A percentile compares a stretch with the other conserved stretches of the same genome.
Conservation (phyloP, 2,113 vertebrate genomes). For the Elaphurus davidianus region DNA sequence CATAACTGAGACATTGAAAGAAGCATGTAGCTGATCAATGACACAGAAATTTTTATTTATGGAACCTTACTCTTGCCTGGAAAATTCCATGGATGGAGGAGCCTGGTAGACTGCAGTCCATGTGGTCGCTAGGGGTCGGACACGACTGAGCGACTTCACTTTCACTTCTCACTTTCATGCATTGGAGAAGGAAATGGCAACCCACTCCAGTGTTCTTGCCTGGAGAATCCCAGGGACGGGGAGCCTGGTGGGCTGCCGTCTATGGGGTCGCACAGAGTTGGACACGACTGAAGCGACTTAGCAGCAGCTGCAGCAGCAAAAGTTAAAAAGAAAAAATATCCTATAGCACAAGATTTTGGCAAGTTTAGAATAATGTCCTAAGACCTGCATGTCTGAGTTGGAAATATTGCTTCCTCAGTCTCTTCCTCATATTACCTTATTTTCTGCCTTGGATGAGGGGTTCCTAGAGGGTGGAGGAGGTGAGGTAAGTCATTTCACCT, state of each 20-base stretch:
- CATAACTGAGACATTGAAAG: background rate
- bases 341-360: background rate
- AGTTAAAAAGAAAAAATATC: background rate
- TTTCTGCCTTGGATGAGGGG: background rate
- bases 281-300: too few species aligned
- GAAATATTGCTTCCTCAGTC: background rate
- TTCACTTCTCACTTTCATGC: too few species aligned
- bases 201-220: too few species aligned
- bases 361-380: background rate
- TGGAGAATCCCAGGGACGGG: too few species aligned
- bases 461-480: accelerated
- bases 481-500: background rate
- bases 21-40: background rate
- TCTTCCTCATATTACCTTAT: background rate
- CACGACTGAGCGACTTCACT: too few species aligned
- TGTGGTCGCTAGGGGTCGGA: too few species aligned
- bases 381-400: background rate
- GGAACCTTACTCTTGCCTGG: background rate
- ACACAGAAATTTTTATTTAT: background rate
- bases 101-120: too few species aligned
- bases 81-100: too few species aligned
- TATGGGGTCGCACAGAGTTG: too few species aligned
- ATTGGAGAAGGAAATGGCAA: too few species aligned
- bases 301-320: background rate
- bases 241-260: too few species aligned